Conservation (phyloP, 2,888 invertebrate species). For the Drosophila paramelanica region DNA sequence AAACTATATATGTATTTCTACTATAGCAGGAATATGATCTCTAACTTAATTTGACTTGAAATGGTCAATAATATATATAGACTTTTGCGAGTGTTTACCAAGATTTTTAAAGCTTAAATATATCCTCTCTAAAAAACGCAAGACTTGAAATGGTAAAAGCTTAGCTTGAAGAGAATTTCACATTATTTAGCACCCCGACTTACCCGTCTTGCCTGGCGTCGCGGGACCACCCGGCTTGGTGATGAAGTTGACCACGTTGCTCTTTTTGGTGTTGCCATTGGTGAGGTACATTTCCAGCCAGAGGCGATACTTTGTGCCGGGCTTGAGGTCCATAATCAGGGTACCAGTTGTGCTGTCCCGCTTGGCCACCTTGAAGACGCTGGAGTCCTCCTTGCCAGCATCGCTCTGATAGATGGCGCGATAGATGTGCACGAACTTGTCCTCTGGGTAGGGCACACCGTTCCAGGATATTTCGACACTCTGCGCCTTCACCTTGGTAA, state of each 20-base stretch:
- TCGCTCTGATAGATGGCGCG: constrained; percentile 93
- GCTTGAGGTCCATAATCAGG: constrained; percentile 89
- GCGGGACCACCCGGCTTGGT: constrained; percentile 90
- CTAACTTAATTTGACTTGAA: no score
- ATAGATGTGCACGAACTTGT: constrained; percentile 95
- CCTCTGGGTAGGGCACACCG: constrained; percentile 94
- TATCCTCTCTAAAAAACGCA: constrained; percentile 73
- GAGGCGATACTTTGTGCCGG: constrained; percentile 92
- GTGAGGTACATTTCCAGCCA: constrained; percentile 96
- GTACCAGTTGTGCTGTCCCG: constrained; percentile 89
- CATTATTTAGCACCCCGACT: constrained; percentile 25
- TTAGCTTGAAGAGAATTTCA: neutral
- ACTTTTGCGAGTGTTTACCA: constrained; percentile 60
- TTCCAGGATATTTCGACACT: constrained; percentile 92
- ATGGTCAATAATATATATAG: no score
- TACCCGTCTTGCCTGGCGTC: constrained; percentile 85
- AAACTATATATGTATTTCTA: no score
- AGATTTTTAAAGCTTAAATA: constrained; percentile 71
- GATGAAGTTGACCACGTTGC: constrained; percentile 94
- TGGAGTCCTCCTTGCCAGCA: constrained; percentile 90
- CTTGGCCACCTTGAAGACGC: constrained; percentile 91
- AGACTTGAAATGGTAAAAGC: constrained; percentile 66
- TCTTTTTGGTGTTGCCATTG: constrained; percentile 95
- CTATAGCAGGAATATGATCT: no score
- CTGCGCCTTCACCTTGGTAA: constrained; percentile 90